These are phyloP conservation scores for Heterotis niloticus DNA, from an alignment of 2,113 vertebrate genomes.

Conservation along the genomic window DNA sequence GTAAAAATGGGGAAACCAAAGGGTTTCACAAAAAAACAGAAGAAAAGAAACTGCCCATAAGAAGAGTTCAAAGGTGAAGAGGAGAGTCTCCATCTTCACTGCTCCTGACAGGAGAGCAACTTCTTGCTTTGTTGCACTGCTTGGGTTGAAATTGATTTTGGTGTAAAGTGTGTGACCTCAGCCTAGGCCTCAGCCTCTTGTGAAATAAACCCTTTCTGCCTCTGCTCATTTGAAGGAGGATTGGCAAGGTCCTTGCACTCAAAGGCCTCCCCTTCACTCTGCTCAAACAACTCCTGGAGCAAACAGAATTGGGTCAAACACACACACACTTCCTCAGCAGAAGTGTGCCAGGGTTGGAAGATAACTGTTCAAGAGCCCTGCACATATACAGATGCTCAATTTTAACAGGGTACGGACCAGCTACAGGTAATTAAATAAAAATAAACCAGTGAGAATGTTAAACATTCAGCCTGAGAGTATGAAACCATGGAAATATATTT, in stretches of 20 bases:
- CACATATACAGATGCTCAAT: background rate
- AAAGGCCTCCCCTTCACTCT: background rate
- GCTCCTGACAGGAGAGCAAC: slow-evolving; percentile 49
- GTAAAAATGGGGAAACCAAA: slow-evolving; percentile 55
- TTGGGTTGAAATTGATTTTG: slow-evolving; percentile 67
- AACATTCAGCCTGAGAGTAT: no score
- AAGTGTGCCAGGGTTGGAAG: background rate
- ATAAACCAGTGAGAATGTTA: no score
- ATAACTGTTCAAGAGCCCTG: background rate
- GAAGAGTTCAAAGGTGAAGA: slow-evolving; percentile 36
- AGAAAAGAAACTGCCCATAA: background rate
- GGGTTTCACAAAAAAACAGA: slow-evolving; percentile 53
- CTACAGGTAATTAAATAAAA: no score
- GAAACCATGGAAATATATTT: no score
- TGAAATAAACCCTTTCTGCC: background rate
- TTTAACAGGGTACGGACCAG: background rate
- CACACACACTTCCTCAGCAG: background rate
- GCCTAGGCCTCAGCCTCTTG: slow-evolving; percentile 16
- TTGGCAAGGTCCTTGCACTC: background rate
- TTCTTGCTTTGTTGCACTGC: slow-evolving; percentile 66
- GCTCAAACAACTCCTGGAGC: background rate
- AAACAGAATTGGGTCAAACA: background rate
- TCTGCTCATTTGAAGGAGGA: background rate
- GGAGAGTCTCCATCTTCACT: slow-evolving; percentile 49
- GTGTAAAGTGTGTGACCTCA: slow-evolving; percentile 51